Evolutionary conservation across 2,888 invertebrate species (phyloP), one percentile per base, ranked within the genome.

Genomic region (Lasius fuliginosus): DNA sequence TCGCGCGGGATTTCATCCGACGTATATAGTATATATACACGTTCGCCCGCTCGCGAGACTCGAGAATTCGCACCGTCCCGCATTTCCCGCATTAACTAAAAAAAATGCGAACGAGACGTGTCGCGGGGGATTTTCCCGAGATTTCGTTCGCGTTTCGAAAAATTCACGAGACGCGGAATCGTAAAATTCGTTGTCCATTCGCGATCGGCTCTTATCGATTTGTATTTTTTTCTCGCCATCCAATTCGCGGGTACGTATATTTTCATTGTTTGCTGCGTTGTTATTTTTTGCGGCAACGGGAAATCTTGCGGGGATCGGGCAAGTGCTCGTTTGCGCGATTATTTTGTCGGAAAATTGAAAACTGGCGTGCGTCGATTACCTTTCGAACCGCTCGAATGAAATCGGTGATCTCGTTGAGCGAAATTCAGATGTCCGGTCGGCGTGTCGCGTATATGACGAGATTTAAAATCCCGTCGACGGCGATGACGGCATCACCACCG

Each of bases 391-490:
- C 23, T 53, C 58, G 46, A 67, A 49, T 60, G 0, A 5, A 65
- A 77, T 23, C 64, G 33, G 82, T 84, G 1, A n/a, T 53, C 73
- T 53, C 73, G 75, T 83, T 87, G 64, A 83, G 75, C 58, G 68
- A 82, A 76, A 68, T 49, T 86, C 77, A 86, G 49, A 81, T 83
- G 67, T 86, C 82, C 76, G 76, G 68, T 82, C 77, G 73, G 76
- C 64, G 33, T 33, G 68, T 12, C 65, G 67, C 60, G 33, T 40
- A 8, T n/a, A n/a, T 1, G 83, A 77, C 68, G 65, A 76, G 77
- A 87, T 89, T 86, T 83, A 62, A 89, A 89, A 89, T 89, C 82
- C 58, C 62, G 67, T 73, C 69, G 83, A 53, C 65, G 58, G 49
- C 46, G 33, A 46, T 82, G 86, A 86, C 84, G 53, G 74, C 88